Percentiles rank a stretch among this genome's conserved stretches.
These are phyloP conservation scores for Chionomys nivalis DNA, from an alignment of 2,113 vertebrate genomes.

Conservation along the genomic window DNA sequence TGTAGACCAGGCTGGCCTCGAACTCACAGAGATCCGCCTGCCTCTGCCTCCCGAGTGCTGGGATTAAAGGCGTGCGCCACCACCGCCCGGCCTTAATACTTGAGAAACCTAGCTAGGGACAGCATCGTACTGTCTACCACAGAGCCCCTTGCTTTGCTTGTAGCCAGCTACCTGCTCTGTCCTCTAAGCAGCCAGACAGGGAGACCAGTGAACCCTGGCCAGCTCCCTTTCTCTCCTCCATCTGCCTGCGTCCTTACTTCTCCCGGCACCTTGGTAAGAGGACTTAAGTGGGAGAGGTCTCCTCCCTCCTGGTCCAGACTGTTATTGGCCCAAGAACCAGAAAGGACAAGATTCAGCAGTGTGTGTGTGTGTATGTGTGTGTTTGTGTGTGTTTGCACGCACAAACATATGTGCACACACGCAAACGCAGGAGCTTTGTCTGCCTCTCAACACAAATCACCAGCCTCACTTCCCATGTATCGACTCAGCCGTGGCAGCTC, in stretches of 20 bases:
- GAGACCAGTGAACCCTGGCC: not conserved
- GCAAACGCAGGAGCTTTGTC: not conserved
- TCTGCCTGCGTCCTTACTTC: not conserved
- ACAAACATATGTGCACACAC: fast-evolving
- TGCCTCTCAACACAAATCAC: not conserved
- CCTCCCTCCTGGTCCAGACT: not conserved
- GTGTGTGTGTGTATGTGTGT: too few species aligned
- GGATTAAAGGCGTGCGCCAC: too few species aligned
- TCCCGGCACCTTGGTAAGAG: not conserved
- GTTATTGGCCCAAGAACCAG: not conserved
- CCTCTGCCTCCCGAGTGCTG: too few species aligned
- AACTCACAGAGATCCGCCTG: too few species aligned
- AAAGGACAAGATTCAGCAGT: not conserved
- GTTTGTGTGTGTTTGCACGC: too few species aligned
- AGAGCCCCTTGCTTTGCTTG: not conserved
- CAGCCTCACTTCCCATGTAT: not conserved
- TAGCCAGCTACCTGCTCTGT: not conserved
- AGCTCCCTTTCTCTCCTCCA: not conserved
- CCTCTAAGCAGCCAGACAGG: not conserved
- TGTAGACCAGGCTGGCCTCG: too few species aligned
- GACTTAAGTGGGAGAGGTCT: too few species aligned
- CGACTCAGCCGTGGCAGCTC: fast-evolving
- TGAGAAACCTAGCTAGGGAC: not conserved
- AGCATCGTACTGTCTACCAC: not conserved
- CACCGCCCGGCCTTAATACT: too few species aligned